Evolutionary conservation across 2,888 invertebrate genomes (phyloP).

Genomic region (Drepanosiphum platanoidis): DNA sequence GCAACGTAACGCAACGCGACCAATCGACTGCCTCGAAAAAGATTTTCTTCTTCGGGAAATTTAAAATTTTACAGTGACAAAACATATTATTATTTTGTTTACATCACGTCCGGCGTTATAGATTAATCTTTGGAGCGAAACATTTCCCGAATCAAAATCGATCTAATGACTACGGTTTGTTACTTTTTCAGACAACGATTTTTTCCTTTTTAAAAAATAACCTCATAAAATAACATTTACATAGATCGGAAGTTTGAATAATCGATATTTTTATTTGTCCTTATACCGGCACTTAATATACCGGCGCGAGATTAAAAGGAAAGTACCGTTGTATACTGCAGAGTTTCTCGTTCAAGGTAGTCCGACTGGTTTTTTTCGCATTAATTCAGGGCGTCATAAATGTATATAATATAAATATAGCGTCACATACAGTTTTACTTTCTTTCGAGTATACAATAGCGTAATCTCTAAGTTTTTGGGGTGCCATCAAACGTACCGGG

Average conservation of each 20-base stretch:
- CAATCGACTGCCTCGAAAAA: not conserved
- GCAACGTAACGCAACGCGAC: not conserved
- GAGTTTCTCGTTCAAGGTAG: constrained; percentile 57
- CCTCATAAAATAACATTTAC: not conserved
- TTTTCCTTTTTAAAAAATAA: not conserved
- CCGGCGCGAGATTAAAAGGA: constrained; percentile 36
- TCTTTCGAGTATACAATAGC: constrained; percentile 1
- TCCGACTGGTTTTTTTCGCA: constrained; percentile 49
- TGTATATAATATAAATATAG: constrained; percentile 16
- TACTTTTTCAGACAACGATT: not conserved
- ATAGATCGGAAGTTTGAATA: not conserved
- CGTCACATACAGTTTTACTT: constrained; percentile 47
- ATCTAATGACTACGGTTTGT: not conserved
- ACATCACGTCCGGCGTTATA: not conserved
- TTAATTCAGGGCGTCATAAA: constrained; percentile 29
- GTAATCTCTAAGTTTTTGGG: not conserved
- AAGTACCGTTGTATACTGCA: constrained; percentile 42
- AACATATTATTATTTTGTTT: not conserved
- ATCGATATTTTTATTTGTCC: not conserved
- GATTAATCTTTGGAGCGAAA: not conserved
- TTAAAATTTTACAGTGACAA: not conserved
- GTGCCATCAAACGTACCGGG: not conserved
- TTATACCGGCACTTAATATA: not conserved
- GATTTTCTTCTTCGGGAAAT: constrained; percentile 3
- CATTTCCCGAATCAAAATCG: not conserved